Evolutionary conservation across 2,797 vertebrate species (phyloP).

Genomic region (Mionectes olivaceus): DNA sequence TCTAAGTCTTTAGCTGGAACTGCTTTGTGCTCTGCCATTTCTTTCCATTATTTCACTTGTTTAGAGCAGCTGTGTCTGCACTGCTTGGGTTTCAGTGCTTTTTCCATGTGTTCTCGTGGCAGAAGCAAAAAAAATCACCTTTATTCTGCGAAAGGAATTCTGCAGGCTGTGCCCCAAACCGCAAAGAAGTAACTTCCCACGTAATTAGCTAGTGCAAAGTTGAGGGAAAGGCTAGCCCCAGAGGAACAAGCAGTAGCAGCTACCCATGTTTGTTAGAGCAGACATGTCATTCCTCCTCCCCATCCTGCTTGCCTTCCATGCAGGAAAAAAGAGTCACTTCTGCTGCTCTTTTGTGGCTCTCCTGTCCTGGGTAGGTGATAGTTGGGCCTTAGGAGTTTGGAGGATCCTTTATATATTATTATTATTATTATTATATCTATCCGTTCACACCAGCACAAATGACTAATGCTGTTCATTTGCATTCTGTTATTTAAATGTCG

Average conservation of each 20-base stretch:
- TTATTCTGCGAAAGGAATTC: background rate
- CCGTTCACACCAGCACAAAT: background rate
- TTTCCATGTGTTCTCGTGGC: background rate
- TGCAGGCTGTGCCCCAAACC: background rate
- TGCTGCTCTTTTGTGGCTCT: background rate
- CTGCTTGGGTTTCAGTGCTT: background rate
- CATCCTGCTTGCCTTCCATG: fast-evolving
- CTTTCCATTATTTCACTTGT: background rate
- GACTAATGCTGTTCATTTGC: background rate
- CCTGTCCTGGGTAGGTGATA: background rate
- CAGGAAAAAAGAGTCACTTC: background rate
- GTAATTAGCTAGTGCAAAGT: background rate
- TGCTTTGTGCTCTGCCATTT: background rate
- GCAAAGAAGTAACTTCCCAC: background rate
- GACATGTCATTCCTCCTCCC: background rate
- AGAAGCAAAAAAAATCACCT: background rate
- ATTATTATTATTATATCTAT: no score
- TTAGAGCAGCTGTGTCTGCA: background rate
- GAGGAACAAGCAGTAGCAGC: background rate
- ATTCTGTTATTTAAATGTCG: background rate
- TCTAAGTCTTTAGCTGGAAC: background rate
- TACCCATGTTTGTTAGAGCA: background rate
- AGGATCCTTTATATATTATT: background rate
- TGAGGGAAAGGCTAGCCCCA: background rate
- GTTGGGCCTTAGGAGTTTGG: background rate